Conservation (phyloP, 2,113 vertebrate species). For the Ginglymostoma cirratum region DNA sequence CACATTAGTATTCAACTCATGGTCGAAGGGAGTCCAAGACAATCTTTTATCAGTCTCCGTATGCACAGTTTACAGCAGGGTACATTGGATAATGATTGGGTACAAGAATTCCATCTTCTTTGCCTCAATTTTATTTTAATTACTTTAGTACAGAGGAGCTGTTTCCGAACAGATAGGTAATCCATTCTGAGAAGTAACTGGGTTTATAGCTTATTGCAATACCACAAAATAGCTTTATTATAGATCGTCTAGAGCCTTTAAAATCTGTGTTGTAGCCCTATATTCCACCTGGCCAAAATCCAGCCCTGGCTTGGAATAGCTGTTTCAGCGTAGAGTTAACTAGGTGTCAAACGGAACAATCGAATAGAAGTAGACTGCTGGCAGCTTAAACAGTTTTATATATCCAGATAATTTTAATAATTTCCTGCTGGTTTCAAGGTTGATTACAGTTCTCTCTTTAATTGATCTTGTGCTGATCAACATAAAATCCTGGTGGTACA, state of each 20-base stretch:
- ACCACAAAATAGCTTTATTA: neutral
- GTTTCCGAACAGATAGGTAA: neutral
- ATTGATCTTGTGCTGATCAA: neutral
- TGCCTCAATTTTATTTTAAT: neutral
- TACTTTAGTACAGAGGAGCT: neutral
- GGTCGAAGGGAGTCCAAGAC: neutral
- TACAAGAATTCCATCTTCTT: neutral
- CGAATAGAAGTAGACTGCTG: neutral
- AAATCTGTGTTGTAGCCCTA: neutral
- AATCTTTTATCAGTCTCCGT: neutral
- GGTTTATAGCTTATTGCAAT: neutral
- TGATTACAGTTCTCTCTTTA: neutral
- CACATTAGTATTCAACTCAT: neutral
- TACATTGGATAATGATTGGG: neutral
- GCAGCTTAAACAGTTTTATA: neutral
- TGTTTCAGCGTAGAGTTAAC: neutral
- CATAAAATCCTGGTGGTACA: neutral
- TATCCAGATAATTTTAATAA: neutral
- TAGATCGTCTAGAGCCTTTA: neutral
- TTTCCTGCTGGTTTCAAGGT: neutral
- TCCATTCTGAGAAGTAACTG: neutral
- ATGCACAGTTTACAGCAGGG: neutral
- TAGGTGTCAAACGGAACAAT: neutral
- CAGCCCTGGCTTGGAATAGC: neutral
- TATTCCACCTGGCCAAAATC: neutral